A percentile compares a stretch with the other conserved stretches of the same genome.
These are phyloP conservation scores for Limnodromus scolopaceus DNA, from an alignment of 2,797 vertebrate genomes.

Conservation along the genomic window DNA sequence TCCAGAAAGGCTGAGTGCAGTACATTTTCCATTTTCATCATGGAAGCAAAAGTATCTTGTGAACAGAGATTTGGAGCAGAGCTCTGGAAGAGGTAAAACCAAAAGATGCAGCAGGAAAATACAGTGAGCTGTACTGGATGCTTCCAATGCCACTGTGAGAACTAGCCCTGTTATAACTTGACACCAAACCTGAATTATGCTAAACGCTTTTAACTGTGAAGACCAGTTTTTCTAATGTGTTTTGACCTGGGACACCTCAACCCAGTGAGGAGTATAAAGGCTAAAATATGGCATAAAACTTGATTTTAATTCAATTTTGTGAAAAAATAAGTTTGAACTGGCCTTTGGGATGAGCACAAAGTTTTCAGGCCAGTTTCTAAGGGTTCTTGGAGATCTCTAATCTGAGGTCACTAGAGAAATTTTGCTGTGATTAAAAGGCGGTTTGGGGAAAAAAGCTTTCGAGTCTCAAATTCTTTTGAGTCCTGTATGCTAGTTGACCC, in stretches of 20 bases:
- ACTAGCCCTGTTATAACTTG: not conserved
- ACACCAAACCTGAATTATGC: not conserved
- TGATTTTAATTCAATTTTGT: not conserved
- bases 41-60: not conserved
- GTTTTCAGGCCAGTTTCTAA: not conserved
- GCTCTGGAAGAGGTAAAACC: not conserved
- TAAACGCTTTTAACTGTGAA: not conserved
- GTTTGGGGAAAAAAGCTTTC: not conserved
- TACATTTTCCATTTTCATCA: not conserved
- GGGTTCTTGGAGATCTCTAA: rapidly evolving
- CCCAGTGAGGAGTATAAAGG: not conserved
- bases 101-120: not conserved
- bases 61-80: not conserved
- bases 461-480: not conserved
- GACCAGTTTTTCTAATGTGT: not conserved
- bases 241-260: not conserved
- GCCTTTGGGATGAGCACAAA: not conserved
- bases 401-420: not conserved
- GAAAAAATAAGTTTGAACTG: not conserved
- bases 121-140: not conserved
- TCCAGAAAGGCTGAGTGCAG: not conserved
- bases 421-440: not conserved
- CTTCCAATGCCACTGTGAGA: not conserved
- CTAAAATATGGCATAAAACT: not conserved
- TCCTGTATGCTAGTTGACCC: not conserved